phyloP scores from a whole-genome alignment of 2,113 vertebrate species.

The Cebidichthys violaceus region DNA sequence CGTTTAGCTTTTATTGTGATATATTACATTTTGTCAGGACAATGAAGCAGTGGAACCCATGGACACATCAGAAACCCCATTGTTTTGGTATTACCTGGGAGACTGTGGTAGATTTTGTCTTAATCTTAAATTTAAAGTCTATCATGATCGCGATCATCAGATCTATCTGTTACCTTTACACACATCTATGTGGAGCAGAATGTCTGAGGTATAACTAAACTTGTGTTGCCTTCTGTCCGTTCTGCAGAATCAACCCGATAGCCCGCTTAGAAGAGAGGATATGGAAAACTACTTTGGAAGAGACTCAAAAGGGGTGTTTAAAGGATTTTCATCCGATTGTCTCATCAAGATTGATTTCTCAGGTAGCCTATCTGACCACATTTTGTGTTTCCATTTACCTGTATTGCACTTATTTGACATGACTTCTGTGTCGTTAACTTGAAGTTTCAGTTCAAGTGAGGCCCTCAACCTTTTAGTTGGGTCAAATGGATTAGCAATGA shows the following conservation, averaged over 20 bases:
- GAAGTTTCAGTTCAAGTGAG: background rate
- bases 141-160: background rate
- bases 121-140: background rate
- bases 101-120: constrained; percentile 84
- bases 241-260: constrained; percentile 49
- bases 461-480: background rate
- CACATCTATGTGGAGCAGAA: background rate
- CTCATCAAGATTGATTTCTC: constrained; percentile 47
- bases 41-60: constrained; percentile 78
- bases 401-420: background rate
- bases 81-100: constrained; percentile 90
- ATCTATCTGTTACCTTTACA: background rate
- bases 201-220: rapidly evolving
- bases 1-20: background rate
- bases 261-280: constrained; percentile 20
- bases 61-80: constrained; percentile 88
- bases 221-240: background rate
- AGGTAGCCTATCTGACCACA: constrained; percentile 27
- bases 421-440: background rate
- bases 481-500: constrained; percentile 27
- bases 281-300: constrained; percentile 36
- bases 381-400: background rate
- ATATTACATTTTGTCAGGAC: rapidly evolving
- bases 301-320: background rate
- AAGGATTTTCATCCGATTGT: rapidly evolving